Conservation (phyloP, 2,888 invertebrate species). For the Tenthredo amoena region DNA sequence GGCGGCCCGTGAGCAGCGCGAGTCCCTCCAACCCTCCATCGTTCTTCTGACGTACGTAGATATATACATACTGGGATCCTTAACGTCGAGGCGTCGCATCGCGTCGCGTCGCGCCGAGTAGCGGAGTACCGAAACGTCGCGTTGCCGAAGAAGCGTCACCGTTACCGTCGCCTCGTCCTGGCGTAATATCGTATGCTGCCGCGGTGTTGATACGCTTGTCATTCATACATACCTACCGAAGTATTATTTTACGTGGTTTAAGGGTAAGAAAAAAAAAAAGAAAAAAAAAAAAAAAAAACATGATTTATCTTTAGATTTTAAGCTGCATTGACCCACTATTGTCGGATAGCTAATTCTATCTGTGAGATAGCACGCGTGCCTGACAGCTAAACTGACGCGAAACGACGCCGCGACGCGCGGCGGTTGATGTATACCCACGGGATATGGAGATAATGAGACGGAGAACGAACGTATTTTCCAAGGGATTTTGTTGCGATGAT, state of each 20-base stretch:
- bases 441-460: conserved; percentile 34
- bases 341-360: background rate
- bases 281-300: background rate
- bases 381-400: background rate
- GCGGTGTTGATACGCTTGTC: conserved; percentile 32
- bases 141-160: conserved; percentile 14
- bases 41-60: conserved; percentile 38
- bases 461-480: conserved; percentile 6
- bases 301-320: background rate
- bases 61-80: conserved; percentile 45
- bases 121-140: conserved; percentile 2
- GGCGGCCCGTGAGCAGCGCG: conserved; percentile 54
- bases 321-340: conserved; percentile 11
- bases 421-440: background rate
- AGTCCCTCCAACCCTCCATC: conserved; percentile 30
- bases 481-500: conserved; percentile 31
- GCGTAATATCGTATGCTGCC: conserved; percentile 48
- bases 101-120: conserved; percentile 9
- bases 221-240: background rate
- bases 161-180: conserved; percentile 6
- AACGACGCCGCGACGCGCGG: background rate
- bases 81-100: conserved; percentile 53
- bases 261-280: background rate
- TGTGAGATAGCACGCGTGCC: background rate
- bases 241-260: conserved; percentile 5